Conservation (phyloP, 2,797 vertebrate genomes). For the Anguilla obscura region DNA sequence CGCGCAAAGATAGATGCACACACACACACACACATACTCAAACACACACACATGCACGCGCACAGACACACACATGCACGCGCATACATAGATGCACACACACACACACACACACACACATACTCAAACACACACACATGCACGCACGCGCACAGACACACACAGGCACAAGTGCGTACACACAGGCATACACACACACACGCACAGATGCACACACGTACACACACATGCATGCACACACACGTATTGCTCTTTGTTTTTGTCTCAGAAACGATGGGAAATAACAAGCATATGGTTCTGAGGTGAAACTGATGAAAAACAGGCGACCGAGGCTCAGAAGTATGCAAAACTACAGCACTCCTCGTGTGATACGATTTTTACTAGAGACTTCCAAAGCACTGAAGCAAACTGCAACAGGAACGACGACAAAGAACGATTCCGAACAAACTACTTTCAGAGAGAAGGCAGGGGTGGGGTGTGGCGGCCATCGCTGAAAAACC, state of each 20-base stretch:
- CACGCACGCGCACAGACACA: slow-evolving; percentile 25
- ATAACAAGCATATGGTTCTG: slow-evolving; percentile 59
- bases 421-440: slow-evolving; percentile 32
- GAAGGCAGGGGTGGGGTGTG: slow-evolving; percentile 48
- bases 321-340: slow-evolving; percentile 55
- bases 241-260: slow-evolving; percentile 50
- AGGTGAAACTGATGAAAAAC: slow-evolving; percentile 44
- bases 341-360: slow-evolving; percentile 45
- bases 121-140: slow-evolving; percentile 73
- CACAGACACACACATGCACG: slow-evolving; percentile 29
- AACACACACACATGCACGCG: slow-evolving; percentile 51
- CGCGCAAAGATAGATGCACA: neutral
- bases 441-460: slow-evolving; percentile 42
- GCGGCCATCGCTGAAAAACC: slow-evolving; percentile 67
- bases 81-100: slow-evolving; percentile 34
- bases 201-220: slow-evolving; percentile 60
- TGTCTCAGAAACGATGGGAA: slow-evolving; percentile 64
- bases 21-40: slow-evolving; percentile 55
- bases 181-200: slow-evolving; percentile 6
- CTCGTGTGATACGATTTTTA: slow-evolving; percentile 52
- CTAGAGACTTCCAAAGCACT: slow-evolving; percentile 54
- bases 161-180: slow-evolving; percentile 31
- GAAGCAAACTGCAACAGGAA: slow-evolving; percentile 49
- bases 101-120: neutral
- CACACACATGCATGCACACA: slow-evolving; percentile 56